phyloP scores from a whole-genome alignment of 2,113 vertebrate genomes.

The Aplodontia rufa region DNA sequence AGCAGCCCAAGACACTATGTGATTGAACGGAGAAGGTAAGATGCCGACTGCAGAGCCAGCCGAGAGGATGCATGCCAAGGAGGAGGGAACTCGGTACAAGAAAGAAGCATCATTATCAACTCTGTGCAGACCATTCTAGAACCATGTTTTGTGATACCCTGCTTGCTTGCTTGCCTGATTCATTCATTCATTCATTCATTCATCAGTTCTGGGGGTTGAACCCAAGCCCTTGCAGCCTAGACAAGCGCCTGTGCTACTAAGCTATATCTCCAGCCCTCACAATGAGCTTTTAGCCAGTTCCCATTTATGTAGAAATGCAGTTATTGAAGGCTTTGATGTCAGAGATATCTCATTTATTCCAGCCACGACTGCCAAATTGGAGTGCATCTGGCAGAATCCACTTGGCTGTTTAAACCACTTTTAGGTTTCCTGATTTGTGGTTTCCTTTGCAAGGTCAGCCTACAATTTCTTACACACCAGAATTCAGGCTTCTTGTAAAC shows the following conservation, averaged over 20 bases:
- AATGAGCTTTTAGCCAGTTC: not conserved
- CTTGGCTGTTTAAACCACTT: not conserved
- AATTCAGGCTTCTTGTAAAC: not conserved
- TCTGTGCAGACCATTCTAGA: not conserved
- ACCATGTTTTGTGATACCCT: accelerated
- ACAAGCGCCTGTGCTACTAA: not conserved
- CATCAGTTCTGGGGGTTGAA: not conserved
- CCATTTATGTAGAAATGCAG: not conserved
- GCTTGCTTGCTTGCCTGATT: too few relatives aligned
- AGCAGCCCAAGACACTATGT: constrained; percentile 52
- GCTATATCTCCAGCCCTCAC: not conserved
- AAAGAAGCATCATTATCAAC: too few relatives aligned
- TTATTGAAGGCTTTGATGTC: not conserved
- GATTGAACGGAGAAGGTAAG: constrained; percentile 50
- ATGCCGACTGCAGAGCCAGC: not conserved
- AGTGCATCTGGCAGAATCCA: not conserved
- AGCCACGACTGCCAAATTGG: not conserved
- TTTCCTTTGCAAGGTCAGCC: not conserved
- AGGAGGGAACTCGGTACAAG: not conserved
- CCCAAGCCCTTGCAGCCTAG: too few relatives aligned
- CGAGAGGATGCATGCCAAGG: not conserved
- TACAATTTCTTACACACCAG: not conserved
- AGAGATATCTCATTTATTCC: not conserved
- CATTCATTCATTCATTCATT: too few relatives aligned
- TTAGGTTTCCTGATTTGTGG: not conserved